phyloP scores from a whole-genome alignment of 2,797 vertebrate genomes.

The Falco peregrinus region DNA sequence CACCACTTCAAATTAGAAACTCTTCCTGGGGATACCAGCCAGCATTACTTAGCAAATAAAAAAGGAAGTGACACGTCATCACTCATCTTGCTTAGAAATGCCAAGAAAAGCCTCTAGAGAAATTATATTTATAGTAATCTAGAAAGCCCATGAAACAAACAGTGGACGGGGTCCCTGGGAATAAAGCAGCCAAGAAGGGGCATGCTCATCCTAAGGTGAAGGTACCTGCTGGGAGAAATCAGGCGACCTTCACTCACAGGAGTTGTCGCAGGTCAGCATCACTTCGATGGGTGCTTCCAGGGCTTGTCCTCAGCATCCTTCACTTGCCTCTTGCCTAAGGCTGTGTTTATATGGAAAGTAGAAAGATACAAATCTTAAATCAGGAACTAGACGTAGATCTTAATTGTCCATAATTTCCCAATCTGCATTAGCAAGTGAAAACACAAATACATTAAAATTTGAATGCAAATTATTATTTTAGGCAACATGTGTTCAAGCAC shows the following conservation, averaged over 20 bases:
- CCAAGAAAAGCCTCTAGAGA: neutral
- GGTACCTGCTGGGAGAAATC: too few species aligned
- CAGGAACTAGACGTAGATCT: accelerated
- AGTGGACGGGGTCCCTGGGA: too few species aligned
- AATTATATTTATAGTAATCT: accelerated
- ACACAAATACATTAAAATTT: neutral
- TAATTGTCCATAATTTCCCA: neutral
- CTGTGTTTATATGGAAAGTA: accelerated
- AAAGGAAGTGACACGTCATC: neutral
- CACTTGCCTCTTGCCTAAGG: neutral
- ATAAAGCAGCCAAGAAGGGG: neutral
- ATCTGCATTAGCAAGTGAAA: neutral
- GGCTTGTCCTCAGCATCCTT: neutral
- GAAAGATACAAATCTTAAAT: neutral
- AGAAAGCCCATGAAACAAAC: neutral
- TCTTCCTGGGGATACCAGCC: neutral
- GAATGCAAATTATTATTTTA: neutral
- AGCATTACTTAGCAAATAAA: neutral
- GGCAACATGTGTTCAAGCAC: neutral
- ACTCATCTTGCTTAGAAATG: neutral
- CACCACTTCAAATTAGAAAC: neutral
- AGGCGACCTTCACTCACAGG: accelerated
- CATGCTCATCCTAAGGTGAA: accelerated
- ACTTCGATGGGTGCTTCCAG: accelerated
- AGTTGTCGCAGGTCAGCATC: accelerated